Evolutionary conservation across 2,888 invertebrate species (phyloP).

Genomic region (Megaustenia siamemsis): DNA sequence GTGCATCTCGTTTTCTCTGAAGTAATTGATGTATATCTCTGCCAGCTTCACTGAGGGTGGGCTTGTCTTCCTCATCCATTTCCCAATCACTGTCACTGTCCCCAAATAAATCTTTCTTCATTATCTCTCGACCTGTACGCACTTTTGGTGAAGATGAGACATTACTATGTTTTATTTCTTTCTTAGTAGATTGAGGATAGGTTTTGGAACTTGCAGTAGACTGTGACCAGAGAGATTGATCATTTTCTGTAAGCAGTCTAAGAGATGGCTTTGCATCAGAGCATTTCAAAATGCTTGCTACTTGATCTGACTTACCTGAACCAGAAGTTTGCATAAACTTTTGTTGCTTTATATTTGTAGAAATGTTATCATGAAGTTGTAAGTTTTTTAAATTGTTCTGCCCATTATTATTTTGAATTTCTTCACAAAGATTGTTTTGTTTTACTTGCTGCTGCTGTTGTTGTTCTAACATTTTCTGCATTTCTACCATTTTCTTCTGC

Average conservation of each 20-base stretch:
- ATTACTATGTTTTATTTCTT: not conserved
- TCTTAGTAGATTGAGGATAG: not conserved
- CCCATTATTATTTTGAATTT: not conserved
- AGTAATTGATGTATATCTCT: conserved; percentile 67
- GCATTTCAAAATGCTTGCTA: not conserved
- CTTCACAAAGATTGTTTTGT: not conserved
- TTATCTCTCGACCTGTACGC: conserved; percentile 2
- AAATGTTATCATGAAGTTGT: not conserved
- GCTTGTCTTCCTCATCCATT: conserved; percentile 64
- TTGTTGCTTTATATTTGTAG: not conserved
- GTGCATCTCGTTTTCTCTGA: conserved; percentile 63
- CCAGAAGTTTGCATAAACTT: not conserved
- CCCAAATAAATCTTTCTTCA: conserved; percentile 63
- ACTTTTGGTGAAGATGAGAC: not conserved
- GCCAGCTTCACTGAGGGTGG: conserved; percentile 66
- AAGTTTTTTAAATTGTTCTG: not conserved
- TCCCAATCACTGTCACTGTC: conserved; percentile 76
- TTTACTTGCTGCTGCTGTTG: conserved; percentile 35
- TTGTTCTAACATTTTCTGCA: conserved; percentile 63
- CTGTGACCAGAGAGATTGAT: conserved; percentile 1
- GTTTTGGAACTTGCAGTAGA: not conserved
- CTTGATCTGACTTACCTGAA: not conserved
- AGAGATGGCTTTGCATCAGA: not conserved
- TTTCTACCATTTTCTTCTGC: conserved; percentile 69
- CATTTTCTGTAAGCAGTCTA: conserved; percentile 25